Percentiles rank a stretch among this genome's conserved stretches.
Evolutionary conservation across 2,888 invertebrate species (phyloP).

Genomic region (Aphidoletes aphidimyza): DNA sequence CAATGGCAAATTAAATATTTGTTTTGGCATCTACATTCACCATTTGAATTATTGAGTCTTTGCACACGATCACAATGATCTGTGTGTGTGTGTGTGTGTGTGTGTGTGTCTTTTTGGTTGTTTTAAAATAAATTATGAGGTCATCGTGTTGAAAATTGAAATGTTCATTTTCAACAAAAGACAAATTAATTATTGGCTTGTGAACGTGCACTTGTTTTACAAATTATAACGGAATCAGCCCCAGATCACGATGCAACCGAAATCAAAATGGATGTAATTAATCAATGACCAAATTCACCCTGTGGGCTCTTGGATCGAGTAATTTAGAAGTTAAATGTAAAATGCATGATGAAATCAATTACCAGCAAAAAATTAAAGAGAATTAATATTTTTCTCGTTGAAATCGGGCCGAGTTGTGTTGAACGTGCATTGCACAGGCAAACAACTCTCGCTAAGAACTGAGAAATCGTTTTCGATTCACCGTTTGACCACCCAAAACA

Average conservation of each 20-base stretch:
- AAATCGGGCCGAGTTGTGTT: background rate
- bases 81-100: too few species aligned
- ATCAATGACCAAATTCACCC: background rate
- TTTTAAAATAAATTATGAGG: background rate
- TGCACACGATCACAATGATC: constrained; percentile 28
- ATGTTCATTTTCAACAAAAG: background rate
- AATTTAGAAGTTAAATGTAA: background rate
- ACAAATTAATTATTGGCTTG: background rate
- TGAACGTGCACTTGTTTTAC: background rate
- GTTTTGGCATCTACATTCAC: constrained; percentile 32
- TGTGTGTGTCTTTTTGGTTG: too few species aligned
- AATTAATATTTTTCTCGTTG: background rate
- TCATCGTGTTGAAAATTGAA: constrained; percentile 19
- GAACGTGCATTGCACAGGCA: too few species aligned
- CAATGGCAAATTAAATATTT: constrained; percentile 33
- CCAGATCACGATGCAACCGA: background rate
- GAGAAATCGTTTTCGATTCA: background rate
- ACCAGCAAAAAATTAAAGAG: background rate
- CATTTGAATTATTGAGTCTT: constrained; percentile 26
- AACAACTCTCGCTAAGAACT: background rate
- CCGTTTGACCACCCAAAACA: constrained; percentile 32
- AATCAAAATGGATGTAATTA: background rate
- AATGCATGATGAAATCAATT: constrained; percentile 19
- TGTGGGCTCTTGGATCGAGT: background rate
- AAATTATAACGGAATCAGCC: background rate